phyloP scores from a whole-genome alignment of 2,113 vertebrate species.

The Jaculus jaculus region DNA sequence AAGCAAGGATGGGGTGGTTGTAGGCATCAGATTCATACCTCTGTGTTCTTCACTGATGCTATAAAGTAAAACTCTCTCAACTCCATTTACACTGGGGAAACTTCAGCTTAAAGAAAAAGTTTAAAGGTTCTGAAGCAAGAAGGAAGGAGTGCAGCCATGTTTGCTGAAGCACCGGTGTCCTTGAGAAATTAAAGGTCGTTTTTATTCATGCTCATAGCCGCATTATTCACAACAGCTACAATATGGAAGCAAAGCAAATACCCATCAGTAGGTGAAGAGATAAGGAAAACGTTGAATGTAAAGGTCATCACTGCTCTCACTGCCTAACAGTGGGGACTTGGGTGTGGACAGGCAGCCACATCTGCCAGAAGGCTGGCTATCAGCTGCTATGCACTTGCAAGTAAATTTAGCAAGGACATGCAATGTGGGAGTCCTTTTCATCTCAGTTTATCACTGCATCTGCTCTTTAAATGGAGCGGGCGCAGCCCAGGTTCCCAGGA shows the following conservation, averaged over 20 bases:
- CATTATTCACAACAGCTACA: not conserved
- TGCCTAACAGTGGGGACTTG: not conserved
- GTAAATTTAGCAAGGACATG: not conserved
- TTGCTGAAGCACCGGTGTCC: too few relatives aligned
- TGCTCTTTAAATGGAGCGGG: slow-evolving; percentile 34
- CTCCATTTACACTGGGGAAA: not conserved
- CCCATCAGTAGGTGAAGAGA: not conserved
- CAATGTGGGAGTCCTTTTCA: slow-evolving; percentile 3
- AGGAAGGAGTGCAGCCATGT: not conserved
- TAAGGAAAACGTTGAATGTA: not conserved
- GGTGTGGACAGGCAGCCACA: not conserved
- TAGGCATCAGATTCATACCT: not conserved
- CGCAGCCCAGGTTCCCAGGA: not conserved
- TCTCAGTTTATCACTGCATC: not conserved
- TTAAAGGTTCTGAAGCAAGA: not conserved
- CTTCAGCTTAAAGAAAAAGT: not conserved
- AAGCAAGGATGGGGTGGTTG: not conserved
- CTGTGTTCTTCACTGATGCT: not conserved
- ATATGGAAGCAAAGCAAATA: not conserved
- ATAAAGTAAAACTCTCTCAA: not conserved
- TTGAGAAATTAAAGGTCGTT: too few relatives aligned
- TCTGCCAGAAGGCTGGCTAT: not conserved
- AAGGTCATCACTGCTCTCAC: not conserved
- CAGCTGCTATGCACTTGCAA: not conserved
- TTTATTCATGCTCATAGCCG: too few relatives aligned